These are phyloP conservation scores for Seriola dumerili DNA, from an alignment of 2,113 vertebrate species.

Conservation along the genomic window DNA sequence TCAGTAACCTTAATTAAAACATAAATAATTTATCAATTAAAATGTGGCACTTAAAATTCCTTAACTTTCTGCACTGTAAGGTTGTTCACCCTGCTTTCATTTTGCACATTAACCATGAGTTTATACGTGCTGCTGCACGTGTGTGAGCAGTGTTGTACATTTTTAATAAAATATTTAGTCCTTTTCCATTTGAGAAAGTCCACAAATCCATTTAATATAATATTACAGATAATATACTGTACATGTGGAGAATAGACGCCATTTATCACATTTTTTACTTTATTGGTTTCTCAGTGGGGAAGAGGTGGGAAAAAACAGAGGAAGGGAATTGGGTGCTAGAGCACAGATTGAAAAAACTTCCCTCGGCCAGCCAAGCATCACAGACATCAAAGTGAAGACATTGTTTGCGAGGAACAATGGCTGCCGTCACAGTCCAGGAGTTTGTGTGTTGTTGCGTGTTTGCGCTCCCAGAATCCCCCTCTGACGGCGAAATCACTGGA, in stretches of 20 bases:
- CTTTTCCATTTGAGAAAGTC: neutral
- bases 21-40: neutral
- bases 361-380: constrained; percentile 81
- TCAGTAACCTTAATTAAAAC: neutral
- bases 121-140: neutral
- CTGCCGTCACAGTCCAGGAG: constrained; percentile 90
- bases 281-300: constrained; percentile 20
- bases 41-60: neutral
- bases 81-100: neutral
- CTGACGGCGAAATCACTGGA: constrained; percentile 84
- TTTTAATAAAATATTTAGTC: neutral
- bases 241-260: neutral
- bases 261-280: constrained; percentile 7
- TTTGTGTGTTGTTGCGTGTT: constrained; percentile 87
- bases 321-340: constrained; percentile 45
- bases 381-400: constrained; percentile 93
- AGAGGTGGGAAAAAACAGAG: neutral
- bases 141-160: neutral
- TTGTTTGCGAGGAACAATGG: constrained; percentile 94
- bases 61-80: neutral
- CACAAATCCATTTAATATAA: neutral
- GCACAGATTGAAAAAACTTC: constrained; percentile 74
- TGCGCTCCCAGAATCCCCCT: constrained; percentile 84
- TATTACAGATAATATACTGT: neutral
- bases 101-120: neutral